Evolutionary conservation across 2,888 invertebrate species (phyloP).

Genomic region (Taphrorychus bicolor): DNA sequence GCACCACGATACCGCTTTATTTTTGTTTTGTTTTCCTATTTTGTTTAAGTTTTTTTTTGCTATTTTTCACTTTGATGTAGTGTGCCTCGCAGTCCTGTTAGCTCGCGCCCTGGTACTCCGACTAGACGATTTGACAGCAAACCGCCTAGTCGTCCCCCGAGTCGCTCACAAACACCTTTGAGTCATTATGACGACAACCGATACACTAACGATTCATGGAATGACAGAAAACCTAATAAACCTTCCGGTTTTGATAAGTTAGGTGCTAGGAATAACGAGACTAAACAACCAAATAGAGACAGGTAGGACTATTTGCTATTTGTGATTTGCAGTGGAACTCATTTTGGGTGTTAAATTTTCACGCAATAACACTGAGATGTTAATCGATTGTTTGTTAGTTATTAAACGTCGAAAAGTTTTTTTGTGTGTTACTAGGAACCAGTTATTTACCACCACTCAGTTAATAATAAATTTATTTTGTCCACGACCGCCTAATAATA

Average conservation of each 20-base stretch:
- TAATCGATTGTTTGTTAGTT: too few relatives aligned
- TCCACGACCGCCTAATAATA: too few relatives aligned
- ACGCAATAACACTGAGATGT: too few relatives aligned
- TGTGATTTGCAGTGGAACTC: slow-evolving; percentile 13
- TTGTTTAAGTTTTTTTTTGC: slow-evolving; percentile 1
- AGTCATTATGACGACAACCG: slow-evolving; percentile 43
- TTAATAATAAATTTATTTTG: too few relatives aligned
- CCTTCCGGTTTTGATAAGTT: slow-evolving; percentile 21
- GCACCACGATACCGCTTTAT: too few relatives aligned
- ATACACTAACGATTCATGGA: slow-evolving; percentile 30
- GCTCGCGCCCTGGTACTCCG: slow-evolving; percentile 56
- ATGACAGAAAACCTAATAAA: slow-evolving; percentile 9
- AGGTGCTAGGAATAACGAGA: slow-evolving; percentile 25
- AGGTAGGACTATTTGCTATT: slow-evolving; percentile 14
- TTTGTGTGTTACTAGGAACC: too few relatives aligned
- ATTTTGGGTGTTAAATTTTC: too few relatives aligned
- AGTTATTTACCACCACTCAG: too few relatives aligned
- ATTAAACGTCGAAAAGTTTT: too few relatives aligned
- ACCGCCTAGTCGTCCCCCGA: slow-evolving; percentile 48
- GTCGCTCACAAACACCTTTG: slow-evolving; percentile 37
- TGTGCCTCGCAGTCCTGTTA: slow-evolving; percentile 49
- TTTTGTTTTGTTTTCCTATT: not conserved
- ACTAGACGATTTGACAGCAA: slow-evolving; percentile 46
- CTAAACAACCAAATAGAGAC: slow-evolving; percentile 18
- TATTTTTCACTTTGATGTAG: not conserved